Evolutionary conservation across 2,888 invertebrate species (phyloP), one percentile per base, ranked within the genome.

Genomic region (Lepeophtheirus nordmannii): DNA sequence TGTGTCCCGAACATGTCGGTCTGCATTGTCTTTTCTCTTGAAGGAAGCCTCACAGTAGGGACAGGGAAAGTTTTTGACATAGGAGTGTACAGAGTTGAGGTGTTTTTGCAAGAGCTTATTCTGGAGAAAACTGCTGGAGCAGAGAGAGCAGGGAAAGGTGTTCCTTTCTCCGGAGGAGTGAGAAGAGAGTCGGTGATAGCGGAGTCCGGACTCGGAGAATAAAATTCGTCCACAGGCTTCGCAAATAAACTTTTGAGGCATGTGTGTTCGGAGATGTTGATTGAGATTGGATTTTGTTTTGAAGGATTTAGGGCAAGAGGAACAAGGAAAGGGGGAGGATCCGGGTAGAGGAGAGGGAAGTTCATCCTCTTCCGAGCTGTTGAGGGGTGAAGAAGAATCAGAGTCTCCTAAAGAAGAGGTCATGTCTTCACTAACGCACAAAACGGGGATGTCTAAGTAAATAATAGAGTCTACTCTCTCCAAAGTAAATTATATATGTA

Each of bases 81-180:
- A 20, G 22, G 57, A 57, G n/a, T 57, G 57, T 23, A 20, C 20
- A 20, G 57, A 57, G 20, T 20, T 23, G 30, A 57, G 20, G 30
- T 57, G 57, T 57, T 57, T 57, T 57, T 57, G 57, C 8, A 57
- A n/a, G 22, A 57, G 30, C 14, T 57, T 57, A n/a, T 57, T 57
- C 30, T 57, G 57, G 5, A 57, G 22, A 5, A 57, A 57, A 10
- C 22, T 23, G 20, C 30, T 57, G 57, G 57, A 20, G 30, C 57
- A 57, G 11, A 57, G 20, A 5, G 20, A 30, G n/a, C 57, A 57
- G 57, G 22, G 20, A n/a, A 57, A 57, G 14, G 57, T 11, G 11
- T 8, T 57, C 2, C 53, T 8, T 5, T 5, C n/a, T n/a, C 8
- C 53, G 8, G 9, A 9, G 22, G 20, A 30, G n/a, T 30, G 57